A percentile compares a stretch with the other conserved stretches of the same genome.
Evolutionary conservation across 2,888 invertebrate species (phyloP).

Genomic region (Escarpia spicata): DNA sequence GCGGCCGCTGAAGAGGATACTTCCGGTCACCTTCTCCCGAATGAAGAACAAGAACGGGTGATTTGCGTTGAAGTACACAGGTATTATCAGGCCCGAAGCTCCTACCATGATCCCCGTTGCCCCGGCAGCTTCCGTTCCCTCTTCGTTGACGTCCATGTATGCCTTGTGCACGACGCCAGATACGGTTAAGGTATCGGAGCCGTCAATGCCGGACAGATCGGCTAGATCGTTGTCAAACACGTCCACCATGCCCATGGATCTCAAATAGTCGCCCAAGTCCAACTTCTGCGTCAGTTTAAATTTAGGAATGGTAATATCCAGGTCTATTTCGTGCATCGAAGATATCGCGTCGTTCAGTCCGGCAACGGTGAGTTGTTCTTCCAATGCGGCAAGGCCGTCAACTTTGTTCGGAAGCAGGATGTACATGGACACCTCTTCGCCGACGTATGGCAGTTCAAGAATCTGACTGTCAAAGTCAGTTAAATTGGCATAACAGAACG

Average conservation of each 20-base stretch:
- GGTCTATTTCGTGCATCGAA: slow-evolving; percentile 26
- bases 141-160: slow-evolving; percentile 60
- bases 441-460: slow-evolving; percentile 77
- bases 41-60: slow-evolving; percentile 16
- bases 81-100: neutral
- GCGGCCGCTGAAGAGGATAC: neutral
- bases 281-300: slow-evolving; percentile 51
- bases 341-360: neutral
- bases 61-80: neutral
- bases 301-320: slow-evolving; percentile 47
- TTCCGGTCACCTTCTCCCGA: neutral
- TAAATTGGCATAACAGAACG: slow-evolving; percentile 68
- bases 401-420: slow-evolving; percentile 52
- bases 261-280: slow-evolving; percentile 44
- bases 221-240: slow-evolving; percentile 45
- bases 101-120: slow-evolving; percentile 44
- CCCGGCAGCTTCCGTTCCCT: slow-evolving; percentile 61
- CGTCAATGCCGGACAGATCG: slow-evolving; percentile 56
- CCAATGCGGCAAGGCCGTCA: slow-evolving; percentile 45
- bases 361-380: slow-evolving; percentile 23
- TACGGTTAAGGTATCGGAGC: slow-evolving; percentile 44
- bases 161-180: slow-evolving; percentile 58
- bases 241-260: slow-evolving; percentile 51
- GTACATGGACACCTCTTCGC: slow-evolving; percentile 52
- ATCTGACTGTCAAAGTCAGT: slow-evolving; percentile 78